Conservation (phyloP, 64 coral and sea anemone genomes). For the Montipora capricornis region DNA sequence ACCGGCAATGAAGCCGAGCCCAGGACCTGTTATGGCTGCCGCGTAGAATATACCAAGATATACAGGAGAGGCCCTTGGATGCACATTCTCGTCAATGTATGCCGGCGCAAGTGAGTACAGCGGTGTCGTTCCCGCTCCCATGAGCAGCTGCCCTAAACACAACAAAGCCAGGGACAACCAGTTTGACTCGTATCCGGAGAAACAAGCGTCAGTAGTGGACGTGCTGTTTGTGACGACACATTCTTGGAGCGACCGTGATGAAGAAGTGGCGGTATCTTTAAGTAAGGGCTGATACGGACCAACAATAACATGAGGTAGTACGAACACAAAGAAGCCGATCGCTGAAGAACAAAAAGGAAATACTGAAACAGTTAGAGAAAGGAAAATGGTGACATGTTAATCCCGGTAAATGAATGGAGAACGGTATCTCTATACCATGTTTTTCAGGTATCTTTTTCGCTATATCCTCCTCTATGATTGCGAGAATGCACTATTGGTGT, state of each 20-base stretch:
- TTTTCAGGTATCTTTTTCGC: no score
- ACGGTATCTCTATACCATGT: no score
- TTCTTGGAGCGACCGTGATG: background rate
- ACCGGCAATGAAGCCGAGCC: constrained; percentile 72
- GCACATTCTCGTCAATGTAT: constrained; percentile 95
- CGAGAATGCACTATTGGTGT: no score
- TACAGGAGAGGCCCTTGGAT: constrained; percentile 81
- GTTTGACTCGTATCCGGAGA: constrained; percentile 46
- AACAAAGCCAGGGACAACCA: constrained; percentile 80
- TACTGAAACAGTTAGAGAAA: background rate
- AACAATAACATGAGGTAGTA: background rate
- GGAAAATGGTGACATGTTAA: no score
- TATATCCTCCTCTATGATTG: no score
- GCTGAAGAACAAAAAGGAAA: background rate
- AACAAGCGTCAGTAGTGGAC: background rate
- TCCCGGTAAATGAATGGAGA: no score
- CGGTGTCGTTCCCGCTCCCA: constrained; percentile 85
- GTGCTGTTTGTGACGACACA: background rate
- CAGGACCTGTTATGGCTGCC: constrained; percentile 77
- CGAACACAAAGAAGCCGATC: background rate
- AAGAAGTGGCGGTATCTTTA: background rate
- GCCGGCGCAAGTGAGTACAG: constrained; percentile 90
- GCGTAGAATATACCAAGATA: constrained; percentile 75
- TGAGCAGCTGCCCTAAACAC: constrained; percentile 79
- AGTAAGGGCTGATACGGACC: background rate